A percentile compares a stretch with the other conserved stretches of the same genome.
Evolutionary conservation across 2,113 vertebrate species (phyloP).

Genomic region (Atherinomorus stipes): DNA sequence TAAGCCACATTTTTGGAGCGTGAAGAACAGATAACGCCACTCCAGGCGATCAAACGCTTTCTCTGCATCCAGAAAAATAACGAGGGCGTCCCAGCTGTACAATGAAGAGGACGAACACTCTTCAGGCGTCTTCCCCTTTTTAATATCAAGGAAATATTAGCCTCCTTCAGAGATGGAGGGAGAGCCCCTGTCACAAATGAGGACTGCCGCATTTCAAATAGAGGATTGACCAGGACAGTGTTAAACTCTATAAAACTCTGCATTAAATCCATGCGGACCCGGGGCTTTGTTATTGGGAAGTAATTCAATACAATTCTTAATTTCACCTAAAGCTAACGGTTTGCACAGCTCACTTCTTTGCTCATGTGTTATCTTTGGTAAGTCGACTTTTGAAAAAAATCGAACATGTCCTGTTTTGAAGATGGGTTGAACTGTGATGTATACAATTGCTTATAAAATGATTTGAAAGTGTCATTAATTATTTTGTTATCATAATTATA

Average conservation of each 20-base stretch:
- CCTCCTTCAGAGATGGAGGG: not conserved
- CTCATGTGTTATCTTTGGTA: not conserved
- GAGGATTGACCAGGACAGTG: not conserved
- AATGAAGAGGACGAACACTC: not conserved
- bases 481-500: not conserved
- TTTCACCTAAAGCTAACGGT: not conserved
- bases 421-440: not conserved
- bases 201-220: not conserved
- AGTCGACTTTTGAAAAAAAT: not conserved
- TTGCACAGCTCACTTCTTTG: not conserved
- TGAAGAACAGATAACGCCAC: not conserved
- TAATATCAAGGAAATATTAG: slow-evolving; percentile 12
- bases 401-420: not conserved
- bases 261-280: not conserved
- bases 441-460: not conserved
- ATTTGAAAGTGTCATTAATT: slow-evolving; percentile 2
- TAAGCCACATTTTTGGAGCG: not conserved
- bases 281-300: slow-evolving; percentile 13
- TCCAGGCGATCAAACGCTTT: no score
- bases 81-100: not conserved
- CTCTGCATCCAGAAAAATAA: not conserved
- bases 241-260: slow-evolving; percentile 12
- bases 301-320: not conserved
- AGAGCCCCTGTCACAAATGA: not conserved
- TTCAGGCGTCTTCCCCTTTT: not conserved